These are phyloP conservation scores for Leucophora obtusa DNA, from an alignment of 2,888 invertebrate genomes.

Conservation along the genomic window DNA sequence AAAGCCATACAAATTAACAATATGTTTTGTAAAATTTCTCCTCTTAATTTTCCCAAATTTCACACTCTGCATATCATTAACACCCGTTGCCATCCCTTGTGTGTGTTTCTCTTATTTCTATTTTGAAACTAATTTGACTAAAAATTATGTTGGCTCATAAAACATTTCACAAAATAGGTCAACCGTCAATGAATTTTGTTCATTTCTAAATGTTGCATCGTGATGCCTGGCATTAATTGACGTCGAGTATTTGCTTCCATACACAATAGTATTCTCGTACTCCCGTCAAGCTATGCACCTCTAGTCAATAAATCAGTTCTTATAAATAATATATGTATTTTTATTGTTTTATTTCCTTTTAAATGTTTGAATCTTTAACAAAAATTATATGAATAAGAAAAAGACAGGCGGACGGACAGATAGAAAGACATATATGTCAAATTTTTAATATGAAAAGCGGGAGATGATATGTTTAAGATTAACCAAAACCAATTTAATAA, in stretches of 20 bases:
- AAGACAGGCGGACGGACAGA: not conserved
- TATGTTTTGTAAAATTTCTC: too few relatives aligned
- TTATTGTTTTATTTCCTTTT: conserved; percentile 46
- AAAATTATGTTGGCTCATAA: conserved; percentile 40
- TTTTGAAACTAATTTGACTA: conserved; percentile 26
- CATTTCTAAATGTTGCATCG: conserved; percentile 14
- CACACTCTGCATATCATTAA: conserved; percentile 16
- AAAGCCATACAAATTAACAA: too few relatives aligned
- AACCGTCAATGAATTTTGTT: conserved; percentile 33
- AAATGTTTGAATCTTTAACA: conserved; percentile 33
- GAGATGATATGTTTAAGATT: not conserved
- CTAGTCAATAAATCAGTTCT: conserved; percentile 39
- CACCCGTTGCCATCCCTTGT: not conserved
- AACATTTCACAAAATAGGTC: conserved; percentile 57
- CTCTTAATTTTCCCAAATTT: conserved; percentile 1
- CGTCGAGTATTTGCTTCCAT: conserved; percentile 14
- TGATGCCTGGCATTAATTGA: conserved; percentile 39
- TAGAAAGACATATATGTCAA: not conserved
- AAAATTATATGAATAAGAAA: conserved; percentile 3
- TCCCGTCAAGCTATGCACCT: conserved; percentile 14
- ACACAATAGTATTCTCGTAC: not conserved
- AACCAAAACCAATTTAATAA: not conserved
- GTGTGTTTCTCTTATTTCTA: not conserved
- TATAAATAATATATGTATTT: not conserved
- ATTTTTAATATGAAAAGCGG: conserved; percentile 6